Percentiles rank a stretch among this genome's conserved stretches.
Conservation (phyloP, 2,888 invertebrate species). For the Pemphredon lugubris region DNA sequence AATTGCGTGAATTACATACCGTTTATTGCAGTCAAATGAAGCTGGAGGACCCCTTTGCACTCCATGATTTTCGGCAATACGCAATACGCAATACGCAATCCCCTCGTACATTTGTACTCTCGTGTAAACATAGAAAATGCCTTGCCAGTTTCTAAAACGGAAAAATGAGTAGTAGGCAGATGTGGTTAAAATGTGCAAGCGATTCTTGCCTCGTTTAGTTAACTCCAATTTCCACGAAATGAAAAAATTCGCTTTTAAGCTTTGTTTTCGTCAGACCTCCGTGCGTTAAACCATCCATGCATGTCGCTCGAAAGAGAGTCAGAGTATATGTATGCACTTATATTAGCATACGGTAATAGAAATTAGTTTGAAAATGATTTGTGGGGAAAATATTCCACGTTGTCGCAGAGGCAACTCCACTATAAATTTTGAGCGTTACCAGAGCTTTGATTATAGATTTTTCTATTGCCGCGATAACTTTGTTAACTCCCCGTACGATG, state of each 20-base stretch:
- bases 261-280: not conserved
- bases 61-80: conserved; percentile 47
- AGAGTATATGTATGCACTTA: no score
- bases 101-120: not conserved
- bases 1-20: conserved; percentile 68
- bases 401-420: no score
- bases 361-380: no score
- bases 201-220: not conserved
- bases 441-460: no score
- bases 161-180: not conserved
- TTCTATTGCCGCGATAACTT: no score
- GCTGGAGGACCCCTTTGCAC: conserved; percentile 45
- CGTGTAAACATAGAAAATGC: not conserved
- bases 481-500: not conserved
- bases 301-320: no score
- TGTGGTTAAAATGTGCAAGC: not conserved
- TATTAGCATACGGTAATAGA: no score
- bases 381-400: no score
- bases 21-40: conserved; percentile 63
- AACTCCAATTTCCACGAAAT: not conserved
- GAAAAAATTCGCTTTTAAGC: not conserved
- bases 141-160: not conserved
- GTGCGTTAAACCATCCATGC: no score
- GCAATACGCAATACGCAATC: conserved; percentile 43
- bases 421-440: no score